A percentile compares a stretch with the other conserved stretches of the same genome.
Evolutionary conservation across 2,888 invertebrate species (phyloP).

Genomic region (Apodemia duryi): DNA sequence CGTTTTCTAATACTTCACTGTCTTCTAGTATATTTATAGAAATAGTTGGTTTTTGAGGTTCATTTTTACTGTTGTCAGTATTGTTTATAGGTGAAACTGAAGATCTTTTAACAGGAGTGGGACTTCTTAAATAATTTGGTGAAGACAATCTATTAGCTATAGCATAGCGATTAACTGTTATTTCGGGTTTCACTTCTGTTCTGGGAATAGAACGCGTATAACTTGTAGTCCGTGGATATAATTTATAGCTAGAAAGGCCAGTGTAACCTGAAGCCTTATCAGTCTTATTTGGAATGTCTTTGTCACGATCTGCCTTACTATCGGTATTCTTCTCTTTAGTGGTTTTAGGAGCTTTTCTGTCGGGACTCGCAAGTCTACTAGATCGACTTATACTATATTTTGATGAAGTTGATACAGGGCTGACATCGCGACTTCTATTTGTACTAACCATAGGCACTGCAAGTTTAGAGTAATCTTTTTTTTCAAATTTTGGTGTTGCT

Average conservation of each 20-base stretch:
- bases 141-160: slow-evolving; percentile 63
- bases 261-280: slow-evolving; percentile 75
- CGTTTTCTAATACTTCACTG: slow-evolving; percentile 27
- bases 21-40: slow-evolving; percentile 40
- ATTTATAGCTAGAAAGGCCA: slow-evolving; percentile 70
- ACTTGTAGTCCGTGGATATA: slow-evolving; percentile 71
- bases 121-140: slow-evolving; percentile 62
- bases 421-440: slow-evolving; percentile 76
- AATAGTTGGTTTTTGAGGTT: slow-evolving; percentile 45
- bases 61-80: slow-evolving; percentile 43
- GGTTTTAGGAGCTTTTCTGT: slow-evolving; percentile 56
- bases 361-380: slow-evolving; percentile 73
- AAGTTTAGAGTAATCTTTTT: slow-evolving; percentile 73
- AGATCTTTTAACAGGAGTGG: slow-evolving; percentile 57
- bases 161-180: slow-evolving; percentile 58
- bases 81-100: slow-evolving; percentile 60
- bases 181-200: slow-evolving; percentile 52
- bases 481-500: slow-evolving; percentile 53
- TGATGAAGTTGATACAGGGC: slow-evolving; percentile 67
- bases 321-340: slow-evolving; percentile 74
- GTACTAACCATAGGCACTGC: slow-evolving; percentile 50
- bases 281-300: slow-evolving; percentile 78
- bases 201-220: slow-evolving; percentile 54
- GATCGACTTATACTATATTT: slow-evolving; percentile 63
- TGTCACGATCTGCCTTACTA: slow-evolving; percentile 74